Evolutionary conservation across 2,888 invertebrate genomes (phyloP).

Genomic region (Hyposoter didymator): DNA sequence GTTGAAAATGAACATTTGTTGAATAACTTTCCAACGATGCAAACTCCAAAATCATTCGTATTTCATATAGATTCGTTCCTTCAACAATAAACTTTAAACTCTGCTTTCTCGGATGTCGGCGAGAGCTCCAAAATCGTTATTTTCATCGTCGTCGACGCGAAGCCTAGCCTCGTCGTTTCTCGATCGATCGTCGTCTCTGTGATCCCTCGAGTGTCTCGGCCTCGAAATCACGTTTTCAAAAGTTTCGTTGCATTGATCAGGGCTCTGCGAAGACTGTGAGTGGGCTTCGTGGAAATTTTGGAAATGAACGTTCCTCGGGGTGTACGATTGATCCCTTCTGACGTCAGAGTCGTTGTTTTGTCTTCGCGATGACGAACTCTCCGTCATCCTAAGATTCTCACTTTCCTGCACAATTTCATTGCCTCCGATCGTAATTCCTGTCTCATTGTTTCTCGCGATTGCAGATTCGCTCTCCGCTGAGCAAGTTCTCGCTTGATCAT

Average conservation of each 20-base stretch:
- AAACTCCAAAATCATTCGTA: constrained; percentile 13
- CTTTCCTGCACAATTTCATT: constrained; percentile 40
- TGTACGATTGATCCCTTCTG: constrained; percentile 54
- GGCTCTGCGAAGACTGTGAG: constrained; percentile 44
- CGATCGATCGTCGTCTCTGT: constrained; percentile 49
- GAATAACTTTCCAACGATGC: not conserved
- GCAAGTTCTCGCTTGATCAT: constrained; percentile 48
- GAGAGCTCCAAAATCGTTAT: constrained; percentile 78
- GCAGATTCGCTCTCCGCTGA: constrained; percentile 73
- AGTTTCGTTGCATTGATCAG: constrained; percentile 35
- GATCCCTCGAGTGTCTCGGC: constrained; percentile 26
- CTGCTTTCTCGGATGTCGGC: constrained; percentile 82
- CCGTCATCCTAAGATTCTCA: constrained; percentile 40
- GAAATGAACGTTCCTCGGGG: constrained; percentile 60
- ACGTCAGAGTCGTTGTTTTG: constrained; percentile 5
- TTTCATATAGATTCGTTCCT: not conserved
- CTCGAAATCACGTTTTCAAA: constrained; percentile 16
- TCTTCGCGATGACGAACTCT: constrained; percentile 27
- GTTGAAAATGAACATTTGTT: not conserved
- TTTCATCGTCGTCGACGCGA: constrained; percentile 70
- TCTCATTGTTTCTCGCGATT: constrained; percentile 74
- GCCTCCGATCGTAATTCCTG: constrained; percentile 60
- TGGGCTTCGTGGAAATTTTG: constrained; percentile 51
- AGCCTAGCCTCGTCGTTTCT: constrained; percentile 53
- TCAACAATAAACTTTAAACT: constrained; percentile 72